These are phyloP conservation scores for Rhagoletis zephyria DNA, from an alignment of 1,140 invertebrate genomes.

Conservation along the genomic window DNA sequence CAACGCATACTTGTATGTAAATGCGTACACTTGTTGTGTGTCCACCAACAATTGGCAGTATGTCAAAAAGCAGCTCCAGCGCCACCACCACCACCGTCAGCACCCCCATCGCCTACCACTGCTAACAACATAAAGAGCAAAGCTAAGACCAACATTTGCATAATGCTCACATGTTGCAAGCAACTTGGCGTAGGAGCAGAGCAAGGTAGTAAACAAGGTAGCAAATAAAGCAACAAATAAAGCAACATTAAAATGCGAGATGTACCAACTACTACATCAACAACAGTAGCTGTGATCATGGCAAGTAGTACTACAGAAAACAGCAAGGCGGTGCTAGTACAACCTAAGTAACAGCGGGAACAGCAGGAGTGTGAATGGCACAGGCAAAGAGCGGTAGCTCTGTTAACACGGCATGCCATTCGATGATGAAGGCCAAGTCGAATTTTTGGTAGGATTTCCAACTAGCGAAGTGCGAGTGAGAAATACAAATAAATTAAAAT, in stretches of 20 bases:
- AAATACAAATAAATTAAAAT: no score
- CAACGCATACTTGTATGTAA: not conserved
- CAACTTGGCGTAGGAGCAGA: not conserved
- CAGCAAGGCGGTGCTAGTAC: not conserved
- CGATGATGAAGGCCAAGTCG: not conserved
- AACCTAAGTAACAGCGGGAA: not conserved
- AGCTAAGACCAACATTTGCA: constrained; percentile 41
- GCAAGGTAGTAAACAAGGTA: constrained; percentile 31
- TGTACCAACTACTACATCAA: constrained; percentile 16
- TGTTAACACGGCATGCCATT: not conserved
- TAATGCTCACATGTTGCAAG: constrained; percentile 35
- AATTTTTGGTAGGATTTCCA: not conserved
- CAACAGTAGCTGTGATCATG: constrained; percentile 42
- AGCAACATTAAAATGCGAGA: not conserved
- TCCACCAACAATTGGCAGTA: not conserved
- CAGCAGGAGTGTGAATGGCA: not conserved
- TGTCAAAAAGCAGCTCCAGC: not conserved
- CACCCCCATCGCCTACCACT: not conserved
- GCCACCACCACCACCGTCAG: not conserved
- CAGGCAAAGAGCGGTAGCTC: not conserved
- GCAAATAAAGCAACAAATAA: not conserved
- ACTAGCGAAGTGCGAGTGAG: not conserved
- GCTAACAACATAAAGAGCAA: constrained; percentile 1
- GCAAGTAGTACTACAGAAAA: constrained; percentile 15
- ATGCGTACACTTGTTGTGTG: not conserved